Evolutionary conservation across 1,140 invertebrate genomes (phyloP).

Genomic region (Riptortus pedestris): DNA sequence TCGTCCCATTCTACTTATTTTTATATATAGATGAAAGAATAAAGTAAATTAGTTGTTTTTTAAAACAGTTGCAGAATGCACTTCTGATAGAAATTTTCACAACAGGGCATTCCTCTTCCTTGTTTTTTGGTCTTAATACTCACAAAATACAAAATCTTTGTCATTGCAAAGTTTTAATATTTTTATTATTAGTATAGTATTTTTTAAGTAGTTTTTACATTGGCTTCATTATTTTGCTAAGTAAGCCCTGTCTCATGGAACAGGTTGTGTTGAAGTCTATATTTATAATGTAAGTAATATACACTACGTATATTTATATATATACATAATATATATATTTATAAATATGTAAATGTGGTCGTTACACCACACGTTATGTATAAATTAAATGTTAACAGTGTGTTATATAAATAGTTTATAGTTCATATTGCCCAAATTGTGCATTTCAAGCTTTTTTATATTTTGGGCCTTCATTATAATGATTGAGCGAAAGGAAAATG

Average conservation of each 20-base stretch:
- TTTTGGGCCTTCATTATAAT: constrained; percentile 18
- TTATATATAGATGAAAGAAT: constrained; percentile 20
- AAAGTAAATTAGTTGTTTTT: constrained; percentile 9
- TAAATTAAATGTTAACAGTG: constrained; percentile 14
- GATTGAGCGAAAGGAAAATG: constrained; percentile 22
- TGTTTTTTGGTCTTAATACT: constrained; percentile 8
- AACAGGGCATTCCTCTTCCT: neutral
- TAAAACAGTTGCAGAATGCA: constrained; percentile 18
- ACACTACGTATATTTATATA: constrained; percentile 19
- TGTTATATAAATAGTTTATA: constrained; percentile 13
- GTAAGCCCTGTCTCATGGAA: constrained; percentile 16
- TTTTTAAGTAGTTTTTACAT: constrained; percentile 19
- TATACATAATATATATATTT: constrained; percentile 22
- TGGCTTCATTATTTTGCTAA: constrained; percentile 18
- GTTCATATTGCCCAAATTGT: constrained; percentile 14
- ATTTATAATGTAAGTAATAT: constrained; percentile 13
- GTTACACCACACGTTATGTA: constrained; percentile 6
- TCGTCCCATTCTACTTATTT: constrained; percentile 25
- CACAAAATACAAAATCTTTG: constrained; percentile 11
- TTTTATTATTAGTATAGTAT: constrained; percentile 9
- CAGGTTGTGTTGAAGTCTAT: constrained; percentile 17
- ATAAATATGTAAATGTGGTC: constrained; percentile 4
- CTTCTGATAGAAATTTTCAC: neutral
- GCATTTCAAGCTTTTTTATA: constrained; percentile 23
- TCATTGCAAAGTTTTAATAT: constrained; percentile 17